phyloP scores from a whole-genome alignment of 37 sponge, comb jelly and placozoan species.

The Aphrocallistes beatrix region DNA sequence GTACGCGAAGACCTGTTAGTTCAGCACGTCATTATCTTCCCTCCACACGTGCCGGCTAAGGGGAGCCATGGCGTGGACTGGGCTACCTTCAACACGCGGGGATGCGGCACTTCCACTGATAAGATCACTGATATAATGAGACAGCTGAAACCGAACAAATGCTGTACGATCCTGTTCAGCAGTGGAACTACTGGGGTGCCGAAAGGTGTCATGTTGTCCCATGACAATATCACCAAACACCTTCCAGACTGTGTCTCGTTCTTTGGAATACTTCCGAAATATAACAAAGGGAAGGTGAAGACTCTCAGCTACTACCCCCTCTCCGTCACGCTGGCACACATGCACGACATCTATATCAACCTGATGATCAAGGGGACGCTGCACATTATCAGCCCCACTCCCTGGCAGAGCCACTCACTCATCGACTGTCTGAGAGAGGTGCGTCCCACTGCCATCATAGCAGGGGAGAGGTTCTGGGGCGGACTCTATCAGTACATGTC shows the following conservation, averaged over 20 bases:
- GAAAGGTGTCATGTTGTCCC: neutral
- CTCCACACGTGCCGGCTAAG: neutral
- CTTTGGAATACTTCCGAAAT: neutral
- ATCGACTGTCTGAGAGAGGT: conserved; percentile 1
- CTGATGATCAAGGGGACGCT: neutral
- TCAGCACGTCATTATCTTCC: neutral
- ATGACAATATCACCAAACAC: neutral
- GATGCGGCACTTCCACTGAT: neutral
- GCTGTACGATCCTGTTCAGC: conserved; percentile 10
- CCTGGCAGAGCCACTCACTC: neutral
- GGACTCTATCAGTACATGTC: neutral
- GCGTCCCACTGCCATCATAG: neutral
- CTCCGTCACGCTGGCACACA: neutral
- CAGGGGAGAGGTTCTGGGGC: neutral
- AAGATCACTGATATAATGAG: neutral
- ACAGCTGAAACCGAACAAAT: neutral
- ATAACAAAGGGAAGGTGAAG: neutral
- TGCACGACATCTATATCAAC: neutral
- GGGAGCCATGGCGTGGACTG: neutral
- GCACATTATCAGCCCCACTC: neutral
- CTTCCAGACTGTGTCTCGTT: neutral
- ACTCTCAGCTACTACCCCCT: neutral
- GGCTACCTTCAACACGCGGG: neutral
- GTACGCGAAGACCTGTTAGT: neutral
- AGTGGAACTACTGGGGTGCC: neutral